Conservation (phyloP, 92 coral and sea anemone species). For the Muricea muricata region DNA sequence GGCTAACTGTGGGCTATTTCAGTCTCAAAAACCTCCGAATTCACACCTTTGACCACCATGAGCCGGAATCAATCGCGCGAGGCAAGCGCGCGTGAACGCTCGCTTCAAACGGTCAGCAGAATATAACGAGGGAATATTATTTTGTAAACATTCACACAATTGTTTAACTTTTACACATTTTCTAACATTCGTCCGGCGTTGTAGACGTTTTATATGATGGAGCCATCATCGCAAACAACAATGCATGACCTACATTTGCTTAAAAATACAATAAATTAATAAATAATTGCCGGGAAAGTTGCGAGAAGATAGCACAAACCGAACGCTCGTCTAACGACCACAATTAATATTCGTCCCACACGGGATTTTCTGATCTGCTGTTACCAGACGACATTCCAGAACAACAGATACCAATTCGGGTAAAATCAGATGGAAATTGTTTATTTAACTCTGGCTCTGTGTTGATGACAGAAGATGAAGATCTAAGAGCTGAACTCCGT, state of each 20-base stretch:
- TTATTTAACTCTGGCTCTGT: slow-evolving; percentile 61
- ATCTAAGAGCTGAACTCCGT: slow-evolving; percentile 43
- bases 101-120: not conserved
- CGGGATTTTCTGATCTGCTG: not conserved
- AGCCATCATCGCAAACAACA: not conserved
- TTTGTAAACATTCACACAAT: not conserved
- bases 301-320: slow-evolving; percentile 16
- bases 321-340: not conserved
- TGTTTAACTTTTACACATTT: too few relatives aligned
- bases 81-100: too few relatives aligned
- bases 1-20: too few relatives aligned
- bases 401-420: slow-evolving; percentile 8
- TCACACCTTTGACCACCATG: too few relatives aligned
- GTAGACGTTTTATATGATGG: not conserved
- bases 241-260: not conserved
- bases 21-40: too few relatives aligned
- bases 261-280: slow-evolving; percentile 13
- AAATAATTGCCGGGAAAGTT: not conserved
- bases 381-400: slow-evolving; percentile 24
- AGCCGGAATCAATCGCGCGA: too few relatives aligned
- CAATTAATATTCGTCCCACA: not conserved
- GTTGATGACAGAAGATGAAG: slow-evolving; percentile 57
- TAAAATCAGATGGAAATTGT: slow-evolving; percentile 44
- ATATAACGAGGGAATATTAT: not conserved
- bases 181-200: not conserved